These are phyloP conservation scores for Muscicapa striata DNA, from an alignment of 2,797 vertebrate genomes.

Conservation along the genomic window DNA sequence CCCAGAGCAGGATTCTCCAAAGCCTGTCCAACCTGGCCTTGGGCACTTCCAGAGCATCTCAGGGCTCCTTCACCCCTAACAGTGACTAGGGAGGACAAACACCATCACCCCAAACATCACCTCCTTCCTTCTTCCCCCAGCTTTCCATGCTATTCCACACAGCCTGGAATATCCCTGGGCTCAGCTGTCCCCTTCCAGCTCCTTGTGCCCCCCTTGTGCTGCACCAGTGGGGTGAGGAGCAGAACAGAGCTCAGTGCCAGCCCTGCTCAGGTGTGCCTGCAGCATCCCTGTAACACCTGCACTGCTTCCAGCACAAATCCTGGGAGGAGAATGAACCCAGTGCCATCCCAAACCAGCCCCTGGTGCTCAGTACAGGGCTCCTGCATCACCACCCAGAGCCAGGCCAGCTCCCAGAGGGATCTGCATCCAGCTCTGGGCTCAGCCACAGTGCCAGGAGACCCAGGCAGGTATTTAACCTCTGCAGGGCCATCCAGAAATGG, in stretches of 20 bases:
- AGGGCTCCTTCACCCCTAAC: background rate
- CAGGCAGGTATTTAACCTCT: background rate
- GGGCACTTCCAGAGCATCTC: background rate
- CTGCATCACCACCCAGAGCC: background rate
- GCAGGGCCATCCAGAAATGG: background rate
- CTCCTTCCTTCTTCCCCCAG: background rate
- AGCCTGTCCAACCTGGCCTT: background rate
- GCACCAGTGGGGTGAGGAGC: background rate
- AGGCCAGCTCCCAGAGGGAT: background rate
- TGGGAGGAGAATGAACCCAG: background rate
- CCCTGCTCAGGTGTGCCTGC: background rate
- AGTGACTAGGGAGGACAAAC: background rate
- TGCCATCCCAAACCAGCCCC: background rate
- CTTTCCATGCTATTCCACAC: background rate
- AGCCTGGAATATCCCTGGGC: background rate
- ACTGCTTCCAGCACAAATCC: background rate
- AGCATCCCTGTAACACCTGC: accelerated
- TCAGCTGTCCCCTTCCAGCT: background rate
- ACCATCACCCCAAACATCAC: background rate
- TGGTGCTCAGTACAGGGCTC: background rate
- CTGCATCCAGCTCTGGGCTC: background rate
- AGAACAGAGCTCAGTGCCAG: background rate
- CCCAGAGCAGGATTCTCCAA: background rate
- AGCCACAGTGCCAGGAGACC: background rate
- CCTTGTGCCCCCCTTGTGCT: background rate